phyloP scores from a whole-genome alignment of 1,140 invertebrate species.

The Geopemphigus sp. region DNA sequence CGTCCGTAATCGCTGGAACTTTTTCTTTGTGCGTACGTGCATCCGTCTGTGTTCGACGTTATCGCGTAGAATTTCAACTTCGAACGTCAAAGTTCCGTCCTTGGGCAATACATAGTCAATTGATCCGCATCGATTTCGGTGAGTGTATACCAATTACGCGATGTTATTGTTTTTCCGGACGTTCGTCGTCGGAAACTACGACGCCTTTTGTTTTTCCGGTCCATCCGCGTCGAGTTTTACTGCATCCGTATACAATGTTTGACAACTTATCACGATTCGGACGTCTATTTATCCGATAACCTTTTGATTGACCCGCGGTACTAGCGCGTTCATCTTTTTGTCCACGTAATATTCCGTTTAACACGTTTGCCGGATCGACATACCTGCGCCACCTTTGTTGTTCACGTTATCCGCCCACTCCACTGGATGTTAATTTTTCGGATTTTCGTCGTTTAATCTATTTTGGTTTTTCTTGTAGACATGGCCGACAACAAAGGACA shows the following conservation, averaged over 20 bases:
- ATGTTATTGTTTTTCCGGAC: neutral
- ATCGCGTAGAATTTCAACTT: neutral
- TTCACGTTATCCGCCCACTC: too few relatives aligned
- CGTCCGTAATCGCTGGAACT: too few relatives aligned
- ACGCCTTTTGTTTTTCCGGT: neutral
- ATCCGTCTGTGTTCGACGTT: neutral
- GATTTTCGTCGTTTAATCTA: too few relatives aligned
- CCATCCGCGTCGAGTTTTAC: neutral
- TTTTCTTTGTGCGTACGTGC: neutral
- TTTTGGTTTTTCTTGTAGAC: neutral
- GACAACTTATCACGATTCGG: neutral
- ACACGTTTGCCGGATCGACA: too few relatives aligned
- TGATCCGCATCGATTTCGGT: neutral
- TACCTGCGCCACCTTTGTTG: too few relatives aligned
- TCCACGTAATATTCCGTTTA: neutral
- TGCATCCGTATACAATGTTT: too few relatives aligned
- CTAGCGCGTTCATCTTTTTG: neutral
- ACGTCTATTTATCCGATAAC: neutral
- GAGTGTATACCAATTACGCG: neutral
- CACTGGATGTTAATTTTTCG: too few relatives aligned
- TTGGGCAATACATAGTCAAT: neutral
- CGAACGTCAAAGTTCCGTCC: neutral
- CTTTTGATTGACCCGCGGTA: neutral
- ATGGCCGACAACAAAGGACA: slow-evolving; percentile 44
- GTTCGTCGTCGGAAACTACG: neutral